These are phyloP conservation scores for Drosophila parabipectinata DNA, from an alignment of 1,140 invertebrate species.

Conservation along the genomic window DNA sequence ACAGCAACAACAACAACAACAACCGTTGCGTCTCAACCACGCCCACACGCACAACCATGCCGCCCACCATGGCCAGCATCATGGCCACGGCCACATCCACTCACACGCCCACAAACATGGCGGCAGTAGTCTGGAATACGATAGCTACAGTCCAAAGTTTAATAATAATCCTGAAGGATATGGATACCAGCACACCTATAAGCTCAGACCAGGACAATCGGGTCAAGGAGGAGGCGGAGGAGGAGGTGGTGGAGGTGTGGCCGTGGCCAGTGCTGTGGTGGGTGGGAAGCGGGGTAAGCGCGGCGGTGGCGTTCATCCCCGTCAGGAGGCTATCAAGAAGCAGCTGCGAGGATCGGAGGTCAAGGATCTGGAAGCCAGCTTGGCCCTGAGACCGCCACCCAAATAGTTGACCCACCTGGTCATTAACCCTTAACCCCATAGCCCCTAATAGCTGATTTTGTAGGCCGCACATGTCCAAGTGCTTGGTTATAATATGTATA, in stretches of 20 bases:
- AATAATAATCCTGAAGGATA: slow-evolving; percentile 83
- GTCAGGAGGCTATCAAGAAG: slow-evolving; percentile 56
- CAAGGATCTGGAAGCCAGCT: slow-evolving; percentile 76
- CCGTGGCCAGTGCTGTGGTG: slow-evolving; percentile 4
- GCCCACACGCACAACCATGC: slow-evolving; percentile 15
- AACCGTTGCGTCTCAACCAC: slow-evolving; percentile 39
- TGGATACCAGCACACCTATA: slow-evolving; percentile 81
- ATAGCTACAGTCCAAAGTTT: slow-evolving; percentile 81
- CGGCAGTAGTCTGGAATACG: slow-evolving; percentile 62
- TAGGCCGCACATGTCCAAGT: slow-evolving; percentile 29
- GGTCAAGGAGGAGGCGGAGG: slow-evolving; percentile 14
- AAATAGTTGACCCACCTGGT: slow-evolving; percentile 50
- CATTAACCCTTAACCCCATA: neutral
- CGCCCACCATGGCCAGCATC: slow-evolving; percentile 7
- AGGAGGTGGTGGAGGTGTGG: slow-evolving; percentile 9
- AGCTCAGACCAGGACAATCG: slow-evolving; percentile 24
- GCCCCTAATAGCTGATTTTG: slow-evolving; percentile 52
- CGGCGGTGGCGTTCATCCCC: slow-evolving; percentile 28
- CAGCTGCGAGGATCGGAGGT: slow-evolving; percentile 33
- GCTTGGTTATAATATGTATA: slow-evolving; percentile 33
- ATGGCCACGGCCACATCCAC: slow-evolving; percentile 6
- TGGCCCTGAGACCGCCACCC: slow-evolving; percentile 78
- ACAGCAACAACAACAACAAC: slow-evolving; percentile 33
- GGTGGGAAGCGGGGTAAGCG: slow-evolving; percentile 54
- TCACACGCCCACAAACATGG: slow-evolving; percentile 6